These are phyloP conservation scores for Cetonia aurata DNA, from an alignment of 2,888 invertebrate species.

Conservation along the genomic window DNA sequence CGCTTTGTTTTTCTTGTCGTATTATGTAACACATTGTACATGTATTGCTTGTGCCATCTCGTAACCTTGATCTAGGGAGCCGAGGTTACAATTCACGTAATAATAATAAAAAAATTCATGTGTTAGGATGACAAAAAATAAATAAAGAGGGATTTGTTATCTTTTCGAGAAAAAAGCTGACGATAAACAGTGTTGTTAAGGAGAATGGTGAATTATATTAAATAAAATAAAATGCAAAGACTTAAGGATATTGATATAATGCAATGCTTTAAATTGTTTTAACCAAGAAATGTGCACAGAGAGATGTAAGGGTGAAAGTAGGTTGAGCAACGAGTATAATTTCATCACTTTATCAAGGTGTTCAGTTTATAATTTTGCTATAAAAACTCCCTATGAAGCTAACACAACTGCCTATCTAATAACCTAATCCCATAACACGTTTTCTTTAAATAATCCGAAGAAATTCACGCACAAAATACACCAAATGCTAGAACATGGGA, in stretches of 20 bases:
- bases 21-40: conserved; percentile 6
- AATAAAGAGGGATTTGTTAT: conserved; percentile 18
- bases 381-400: no score
- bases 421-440: no score
- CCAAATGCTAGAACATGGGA: conserved; percentile 1
- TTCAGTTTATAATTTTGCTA: no score
- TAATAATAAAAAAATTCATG: neutral
- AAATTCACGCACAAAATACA: conserved; percentile 10
- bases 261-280: neutral
- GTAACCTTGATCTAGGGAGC: conserved; percentile 36
- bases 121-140: neutral
- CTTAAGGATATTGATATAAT: no score
- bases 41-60: neutral
- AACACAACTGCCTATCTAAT: no score
- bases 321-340: conserved; percentile 9
- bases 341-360: no score
- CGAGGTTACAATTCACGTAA: conserved; percentile 36
- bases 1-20: no score
- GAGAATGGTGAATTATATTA: no score
- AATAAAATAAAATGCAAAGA: no score
- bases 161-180: conserved; percentile 13
- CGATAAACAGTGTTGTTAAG: conserved; percentile 4
- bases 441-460: neutral
- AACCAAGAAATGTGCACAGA: neutral
- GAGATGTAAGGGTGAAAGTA: conserved; percentile 26